A percentile compares a stretch with the other conserved stretches of the same genome.
phyloP scores from a whole-genome alignment of 2,113 vertebrate genomes.

The Myrmophylax atrothorax region DNA sequence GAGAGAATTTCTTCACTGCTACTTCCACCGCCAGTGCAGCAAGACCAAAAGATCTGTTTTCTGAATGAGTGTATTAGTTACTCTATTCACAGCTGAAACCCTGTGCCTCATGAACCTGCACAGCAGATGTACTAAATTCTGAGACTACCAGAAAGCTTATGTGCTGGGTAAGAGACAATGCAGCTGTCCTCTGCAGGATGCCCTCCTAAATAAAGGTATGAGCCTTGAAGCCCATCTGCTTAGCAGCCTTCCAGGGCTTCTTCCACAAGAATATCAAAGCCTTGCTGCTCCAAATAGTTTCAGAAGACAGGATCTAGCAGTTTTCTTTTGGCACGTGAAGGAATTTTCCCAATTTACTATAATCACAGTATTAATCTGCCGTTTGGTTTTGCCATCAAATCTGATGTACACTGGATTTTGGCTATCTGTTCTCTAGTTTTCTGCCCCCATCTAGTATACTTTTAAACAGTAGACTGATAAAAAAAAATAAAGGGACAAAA shows the following conservation, averaged over 20 bases:
- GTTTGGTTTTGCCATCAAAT: not conserved
- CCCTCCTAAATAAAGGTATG: not conserved
- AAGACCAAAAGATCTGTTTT: not conserved
- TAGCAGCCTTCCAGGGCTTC: not conserved
- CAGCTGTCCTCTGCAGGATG: not conserved
- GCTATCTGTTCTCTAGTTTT: not conserved
- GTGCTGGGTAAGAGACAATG: not conserved
- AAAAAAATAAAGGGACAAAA: not conserved
- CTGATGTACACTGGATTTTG: not conserved
- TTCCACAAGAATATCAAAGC: not conserved
- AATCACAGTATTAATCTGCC: not conserved
- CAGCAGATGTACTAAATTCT: not conserved
- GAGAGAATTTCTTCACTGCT: not conserved
- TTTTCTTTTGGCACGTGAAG: not conserved
- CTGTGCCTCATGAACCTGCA: not conserved
- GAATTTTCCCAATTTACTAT: not conserved
- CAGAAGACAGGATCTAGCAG: not conserved
- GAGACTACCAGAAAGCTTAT: not conserved
- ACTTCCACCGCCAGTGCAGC: not conserved
- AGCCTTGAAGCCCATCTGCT: not conserved
- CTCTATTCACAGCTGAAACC: not conserved
- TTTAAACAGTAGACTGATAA: not conserved
- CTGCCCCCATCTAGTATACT: not conserved
- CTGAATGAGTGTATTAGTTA: not conserved
- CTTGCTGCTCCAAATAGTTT: not conserved